Evolutionary conservation across 2,888 invertebrate genomes (phyloP).

Genomic region (Tridacna gigas): DNA sequence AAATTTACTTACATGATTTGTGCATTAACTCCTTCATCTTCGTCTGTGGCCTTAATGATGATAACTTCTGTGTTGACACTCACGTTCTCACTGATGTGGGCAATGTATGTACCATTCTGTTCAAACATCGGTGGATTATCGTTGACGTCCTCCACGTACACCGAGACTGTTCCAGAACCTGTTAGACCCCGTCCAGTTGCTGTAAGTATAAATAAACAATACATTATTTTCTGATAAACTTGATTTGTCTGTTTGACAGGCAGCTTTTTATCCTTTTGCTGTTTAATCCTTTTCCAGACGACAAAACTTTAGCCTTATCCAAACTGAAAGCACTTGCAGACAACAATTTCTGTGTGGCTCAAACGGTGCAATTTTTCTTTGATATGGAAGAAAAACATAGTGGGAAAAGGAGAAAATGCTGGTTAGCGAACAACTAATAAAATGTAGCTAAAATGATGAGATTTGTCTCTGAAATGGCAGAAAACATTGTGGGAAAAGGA

Average conservation of each 20-base stretch:
- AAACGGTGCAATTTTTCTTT: too few species aligned
- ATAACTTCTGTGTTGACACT: conserved; percentile 66
- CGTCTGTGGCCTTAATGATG: conserved; percentile 76
- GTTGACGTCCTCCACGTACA: conserved; percentile 96
- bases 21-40: conserved; percentile 90
- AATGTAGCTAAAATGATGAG: too few species aligned
- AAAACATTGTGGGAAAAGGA: not conserved
- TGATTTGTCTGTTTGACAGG: too few species aligned
- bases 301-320: too few species aligned
- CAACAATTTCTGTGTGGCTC: too few species aligned
- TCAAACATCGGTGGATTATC: conserved; percentile 96
- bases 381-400: too few species aligned
- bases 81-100: conserved; percentile 74
- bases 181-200: conserved; percentile 94
- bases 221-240: not conserved
- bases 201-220: conserved; percentile 85
- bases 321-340: too few species aligned
- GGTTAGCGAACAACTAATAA: too few species aligned
- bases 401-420: too few species aligned
- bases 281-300: too few species aligned
- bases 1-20: conserved; percentile 89
- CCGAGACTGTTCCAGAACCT: conserved; percentile 94
- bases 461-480: not conserved
- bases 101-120: conserved; percentile 74
- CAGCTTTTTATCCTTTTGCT: too few species aligned